Base-by-base conservation (phyloP, 2,797 vertebrate genomes). In the Alcedo atthis region DNA sequence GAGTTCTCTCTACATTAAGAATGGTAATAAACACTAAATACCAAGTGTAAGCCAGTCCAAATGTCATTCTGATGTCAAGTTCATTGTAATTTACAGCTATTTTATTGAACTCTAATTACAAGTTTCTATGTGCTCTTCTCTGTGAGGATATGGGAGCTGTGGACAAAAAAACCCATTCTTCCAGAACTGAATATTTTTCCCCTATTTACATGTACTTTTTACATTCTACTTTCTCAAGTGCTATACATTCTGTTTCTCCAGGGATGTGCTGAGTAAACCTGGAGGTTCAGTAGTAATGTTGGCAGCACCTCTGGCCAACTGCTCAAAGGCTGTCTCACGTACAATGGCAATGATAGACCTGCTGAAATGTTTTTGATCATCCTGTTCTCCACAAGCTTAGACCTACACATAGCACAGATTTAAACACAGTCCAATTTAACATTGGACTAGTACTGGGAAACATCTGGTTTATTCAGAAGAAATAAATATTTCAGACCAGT, bases 51-150 rank as follows among this genome's bases (percentile, higher is more conserved):
- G 83, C 51, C 59, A 26, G 33, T 32, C 33, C 45, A 81, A 70
- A 89, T 70, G 78, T 49, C 93, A 51, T 93, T 92, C 70, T 83
- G n/a, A 62, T 62, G 53, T 70, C 40, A 83, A 74, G 35, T 43
- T 77, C 73, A 53, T 48, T 92, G 59, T 57, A 43, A 43, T 43
- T 43, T 43, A 43, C 16, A 43, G 42, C 42, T 43, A 43, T 43
- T 43, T 17, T 43, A 43, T 43, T 43, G 5, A 43, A 43, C 8
- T 43, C 42, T 43, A 43, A 43, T 17, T 43, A 43, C 42, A 43
- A 43, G 42, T 43, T 43, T 43, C 42, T 43, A 43, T 43, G 42
- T 43, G 16, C 10, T 43, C 42, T 43, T 43, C 42, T 43, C 42
- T 17, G 16, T 43, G 42, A 43, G 42, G 16, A 43, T 43, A 43